These are phyloP conservation scores for Loris lydekkerianus DNA, from an alignment of 2,797 vertebrate genomes.

Conservation along the genomic window DNA sequence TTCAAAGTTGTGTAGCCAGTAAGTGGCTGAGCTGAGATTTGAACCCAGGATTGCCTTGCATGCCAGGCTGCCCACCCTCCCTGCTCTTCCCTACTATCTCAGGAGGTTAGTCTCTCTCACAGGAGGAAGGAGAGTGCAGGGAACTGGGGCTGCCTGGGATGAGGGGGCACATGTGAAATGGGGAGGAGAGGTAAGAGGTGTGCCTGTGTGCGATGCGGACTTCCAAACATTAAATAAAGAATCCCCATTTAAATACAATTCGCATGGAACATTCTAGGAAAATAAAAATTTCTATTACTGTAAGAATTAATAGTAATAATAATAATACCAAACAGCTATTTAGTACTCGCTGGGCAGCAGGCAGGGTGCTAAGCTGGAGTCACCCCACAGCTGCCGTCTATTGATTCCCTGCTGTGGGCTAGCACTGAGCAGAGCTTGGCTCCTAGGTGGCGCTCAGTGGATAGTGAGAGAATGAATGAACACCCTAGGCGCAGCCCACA, in stretches of 20 bases:
- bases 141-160: background rate
- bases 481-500: background rate
- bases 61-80: background rate
- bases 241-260: background rate
- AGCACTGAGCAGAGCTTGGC: background rate
- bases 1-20: too few relatives aligned
- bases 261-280: background rate
- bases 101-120: background rate
- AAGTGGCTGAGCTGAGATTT: background rate
- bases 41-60: background rate
- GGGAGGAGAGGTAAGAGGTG: background rate
- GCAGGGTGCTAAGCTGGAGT: background rate
- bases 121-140: background rate
- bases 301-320: background rate
- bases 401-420: background rate
- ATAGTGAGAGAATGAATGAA: background rate
- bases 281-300: background rate
- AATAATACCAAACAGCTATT: background rate
- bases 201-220: background rate
- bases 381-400: background rate
- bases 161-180: background rate
- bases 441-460: background rate
- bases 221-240: constrained; percentile 9
- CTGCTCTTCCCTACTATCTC: background rate
- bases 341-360: background rate